A percentile compares a stretch with the other conserved stretches of the same genome.
Evolutionary conservation across 2,113 vertebrate species (phyloP).

Genomic region (Chloroceryle aenea): DNA sequence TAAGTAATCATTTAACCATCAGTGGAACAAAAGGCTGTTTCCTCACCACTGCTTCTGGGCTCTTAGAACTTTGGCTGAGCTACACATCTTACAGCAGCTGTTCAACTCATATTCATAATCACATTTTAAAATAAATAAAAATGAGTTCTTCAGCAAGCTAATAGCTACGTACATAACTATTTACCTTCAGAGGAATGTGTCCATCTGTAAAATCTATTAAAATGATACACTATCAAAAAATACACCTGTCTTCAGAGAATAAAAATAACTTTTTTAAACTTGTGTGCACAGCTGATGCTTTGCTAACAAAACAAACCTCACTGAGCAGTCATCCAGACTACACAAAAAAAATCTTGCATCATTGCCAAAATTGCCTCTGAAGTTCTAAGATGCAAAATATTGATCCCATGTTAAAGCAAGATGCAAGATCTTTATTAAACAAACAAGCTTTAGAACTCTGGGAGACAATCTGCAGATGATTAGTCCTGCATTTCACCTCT

Average conservation of each 20-base stretch:
- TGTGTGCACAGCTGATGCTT: neutral
- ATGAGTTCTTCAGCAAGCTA: neutral
- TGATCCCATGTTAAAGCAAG: neutral
- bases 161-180: neutral
- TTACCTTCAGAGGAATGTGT: neutral
- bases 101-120: neutral
- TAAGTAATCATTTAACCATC: neutral
- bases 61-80: neutral
- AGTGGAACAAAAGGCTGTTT: neutral
- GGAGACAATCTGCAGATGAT: neutral
- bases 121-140: neutral
- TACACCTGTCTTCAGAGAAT: neutral
- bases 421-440: neutral
- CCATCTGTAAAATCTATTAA: neutral
- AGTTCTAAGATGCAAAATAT: neutral
- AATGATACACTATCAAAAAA: neutral
- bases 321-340: neutral
- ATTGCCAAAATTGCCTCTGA: neutral
- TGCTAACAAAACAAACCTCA: neutral
- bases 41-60: accelerated
- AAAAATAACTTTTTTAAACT: neutral
- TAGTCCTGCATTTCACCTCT: neutral
- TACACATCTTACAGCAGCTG: neutral
- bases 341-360: neutral
- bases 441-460: neutral